Percentiles rank a stretch among this genome's conserved stretches.
phyloP scores from a whole-genome alignment of 1,140 invertebrate species.

The Mesaphorura yosii region DNA sequence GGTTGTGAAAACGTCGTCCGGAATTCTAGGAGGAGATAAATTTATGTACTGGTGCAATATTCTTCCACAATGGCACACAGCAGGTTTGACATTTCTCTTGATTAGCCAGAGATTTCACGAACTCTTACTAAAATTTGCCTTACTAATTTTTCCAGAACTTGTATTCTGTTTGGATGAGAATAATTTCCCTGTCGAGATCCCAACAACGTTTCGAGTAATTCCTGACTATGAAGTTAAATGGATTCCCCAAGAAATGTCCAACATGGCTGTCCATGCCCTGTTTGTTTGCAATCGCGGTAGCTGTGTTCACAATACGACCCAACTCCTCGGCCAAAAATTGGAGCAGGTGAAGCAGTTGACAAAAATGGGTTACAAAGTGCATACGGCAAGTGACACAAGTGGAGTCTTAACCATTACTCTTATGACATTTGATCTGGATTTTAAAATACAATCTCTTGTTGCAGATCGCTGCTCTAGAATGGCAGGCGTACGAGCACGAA shows the following conservation, averaged over 20 bases:
- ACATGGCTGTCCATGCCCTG: slow-evolving; percentile 31
- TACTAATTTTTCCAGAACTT: slow-evolving; percentile 16
- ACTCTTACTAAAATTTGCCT: not conserved
- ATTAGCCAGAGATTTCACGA: slow-evolving; percentile 23
- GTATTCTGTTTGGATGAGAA: slow-evolving; percentile 15
- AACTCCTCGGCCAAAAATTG: slow-evolving; percentile 36
- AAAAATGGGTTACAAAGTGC: slow-evolving; percentile 45
- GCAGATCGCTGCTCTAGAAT: no score
- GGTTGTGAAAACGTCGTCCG: slow-evolving; percentile 8
- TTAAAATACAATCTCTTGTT: no score
- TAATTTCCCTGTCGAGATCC: slow-evolving; percentile 7
- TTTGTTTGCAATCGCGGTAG: slow-evolving; percentile 37
- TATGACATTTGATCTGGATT: no score
- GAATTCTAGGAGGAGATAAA: slow-evolving; percentile 1
- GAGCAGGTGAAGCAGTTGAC: slow-evolving; percentile 45
- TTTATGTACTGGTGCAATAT: slow-evolving; percentile 39
- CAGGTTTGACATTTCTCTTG: slow-evolving; percentile 30
- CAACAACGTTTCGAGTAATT: slow-evolving; percentile 36
- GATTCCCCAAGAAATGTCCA: slow-evolving; percentile 1
- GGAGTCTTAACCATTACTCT: no score
- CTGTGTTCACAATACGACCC: slow-evolving; percentile 35
- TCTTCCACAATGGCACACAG: slow-evolving; percentile 44
- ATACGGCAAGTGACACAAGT: slow-evolving; percentile 46
- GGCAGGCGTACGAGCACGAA: no score
- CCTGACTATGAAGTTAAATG: slow-evolving; percentile 25